Percentiles rank a stretch among this genome's conserved stretches.
These are phyloP conservation scores for Hybos culiciformis DNA, from an alignment of 2,888 invertebrate genomes.

Conservation along the genomic window DNA sequence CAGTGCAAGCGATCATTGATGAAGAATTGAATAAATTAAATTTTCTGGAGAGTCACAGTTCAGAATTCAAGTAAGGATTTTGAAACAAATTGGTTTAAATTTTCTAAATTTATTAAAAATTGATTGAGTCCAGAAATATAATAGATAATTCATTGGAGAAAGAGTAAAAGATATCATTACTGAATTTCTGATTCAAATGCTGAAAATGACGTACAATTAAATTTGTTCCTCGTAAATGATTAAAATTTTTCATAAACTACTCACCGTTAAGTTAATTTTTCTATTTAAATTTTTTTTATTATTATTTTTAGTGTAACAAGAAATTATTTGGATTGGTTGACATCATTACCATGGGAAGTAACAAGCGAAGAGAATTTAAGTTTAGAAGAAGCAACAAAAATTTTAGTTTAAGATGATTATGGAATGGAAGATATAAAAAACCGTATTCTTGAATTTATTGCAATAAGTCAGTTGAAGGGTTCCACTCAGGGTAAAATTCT, in stretches of 20 bases:
- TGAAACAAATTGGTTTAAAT: too few species aligned
- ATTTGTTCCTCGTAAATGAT: too few species aligned
- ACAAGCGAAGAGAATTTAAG: constrained; percentile 85
- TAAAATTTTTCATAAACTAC: too few species aligned
- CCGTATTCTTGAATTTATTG: constrained; percentile 96
- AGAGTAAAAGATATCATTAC: too few species aligned
- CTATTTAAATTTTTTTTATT: too few species aligned
- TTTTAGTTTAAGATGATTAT: constrained; percentile 94
- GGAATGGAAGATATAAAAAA: constrained; percentile 99
- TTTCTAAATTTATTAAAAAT: too few species aligned
- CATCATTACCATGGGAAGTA: constrained; percentile 92
- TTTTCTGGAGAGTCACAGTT: constrained; percentile 94
- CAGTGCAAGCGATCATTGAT: constrained; percentile 86
- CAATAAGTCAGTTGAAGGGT: constrained; percentile 90
- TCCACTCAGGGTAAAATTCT: constrained; percentile 96
- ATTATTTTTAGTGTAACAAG: constrained; percentile 66
- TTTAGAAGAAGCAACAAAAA: constrained; percentile 66
- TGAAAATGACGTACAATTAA: too few species aligned
- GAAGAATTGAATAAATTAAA: constrained; percentile 92
- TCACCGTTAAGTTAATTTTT: too few species aligned
- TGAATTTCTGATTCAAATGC: too few species aligned
- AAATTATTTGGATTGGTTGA: constrained; percentile 99
- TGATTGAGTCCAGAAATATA: too few species aligned
- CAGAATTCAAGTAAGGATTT: constrained; percentile 98
- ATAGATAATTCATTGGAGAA: too few species aligned